Evolutionary conservation across 1,140 invertebrate species (phyloP), one percentile per base, ranked within the genome.

Genomic region (Apis dorsata): DNA sequence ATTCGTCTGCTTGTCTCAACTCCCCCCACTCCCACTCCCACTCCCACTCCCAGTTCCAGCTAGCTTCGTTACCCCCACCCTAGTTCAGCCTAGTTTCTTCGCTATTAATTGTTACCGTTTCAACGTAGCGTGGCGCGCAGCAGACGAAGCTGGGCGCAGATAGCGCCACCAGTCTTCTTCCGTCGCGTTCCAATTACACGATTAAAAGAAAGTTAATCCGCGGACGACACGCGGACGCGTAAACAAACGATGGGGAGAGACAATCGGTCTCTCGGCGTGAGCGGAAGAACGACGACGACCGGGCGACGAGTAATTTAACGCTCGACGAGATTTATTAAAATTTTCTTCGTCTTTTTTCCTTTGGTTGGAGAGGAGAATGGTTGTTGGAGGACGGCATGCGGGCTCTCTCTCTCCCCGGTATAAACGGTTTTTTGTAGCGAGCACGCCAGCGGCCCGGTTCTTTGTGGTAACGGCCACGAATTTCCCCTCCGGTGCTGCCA

Each of bases 291-390:
- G 57, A 55, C 51, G 59, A 83, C 79, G 65, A 66, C 53, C 57
- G 44, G 70, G 78, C 83, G 80, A 84, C 81, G 88, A 88, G 89
- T 90, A 89, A 91, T 91, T 91, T 89, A 90, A 88, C 85, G 89
- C 75, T 86, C 79, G 85, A 85, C 72, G 86, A 87, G 90, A 91
- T 91, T 91, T 90, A 90, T 90, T 90, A 89, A 90, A 90, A 90
- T 90, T 89, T 76, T 89, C 72, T 24, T 49, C 15, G 57, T 81
- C 66, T 66, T 34, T 66, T 21, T 21, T 7, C 4, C 4, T 49
- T 66, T 53, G 75, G 76, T 80, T 66, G 53, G 34, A 53, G 51
- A 12, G 28, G 5, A 17, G 24, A 15, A 19, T 21, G 51, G 21
- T 13, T 11, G 11, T 3, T 12, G 57, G 28, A n/a, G 15, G n/a